Evolutionary conservation across 2,797 vertebrate species (phyloP).

Genomic region (Galagoides demidoff): DNA sequence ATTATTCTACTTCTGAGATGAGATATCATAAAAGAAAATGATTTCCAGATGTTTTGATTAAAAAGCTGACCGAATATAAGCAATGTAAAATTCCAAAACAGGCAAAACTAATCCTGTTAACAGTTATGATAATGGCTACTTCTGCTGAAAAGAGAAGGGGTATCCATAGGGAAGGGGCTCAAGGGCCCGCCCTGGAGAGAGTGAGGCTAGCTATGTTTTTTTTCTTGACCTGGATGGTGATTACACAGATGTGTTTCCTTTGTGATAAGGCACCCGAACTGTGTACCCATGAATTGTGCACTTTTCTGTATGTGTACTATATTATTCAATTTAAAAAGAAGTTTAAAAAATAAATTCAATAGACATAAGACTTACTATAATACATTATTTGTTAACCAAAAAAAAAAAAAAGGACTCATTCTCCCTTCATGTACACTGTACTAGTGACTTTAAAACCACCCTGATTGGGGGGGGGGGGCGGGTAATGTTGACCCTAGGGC

Average conservation of each 20-base stretch:
- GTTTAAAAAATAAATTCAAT: conserved; percentile 41
- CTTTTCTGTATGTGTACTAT: background rate
- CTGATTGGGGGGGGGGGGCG: background rate
- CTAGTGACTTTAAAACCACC: conserved; percentile 35
- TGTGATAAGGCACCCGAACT: background rate
- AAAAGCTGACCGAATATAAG: conserved; percentile 28
- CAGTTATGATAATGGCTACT: background rate
- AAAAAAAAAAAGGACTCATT: background rate
- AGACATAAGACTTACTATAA: background rate
- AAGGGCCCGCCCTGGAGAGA: background rate
- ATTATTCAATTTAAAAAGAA: conserved; percentile 40
- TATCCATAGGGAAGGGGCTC: background rate
- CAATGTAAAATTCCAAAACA: conserved; percentile 51
- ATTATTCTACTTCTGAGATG: conserved; percentile 61
- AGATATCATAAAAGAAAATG: conserved; percentile 50
- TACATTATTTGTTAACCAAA: background rate
- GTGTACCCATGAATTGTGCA: background rate
- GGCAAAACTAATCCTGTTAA: conserved; percentile 47
- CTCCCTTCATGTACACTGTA: background rate
- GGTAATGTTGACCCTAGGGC: background rate
- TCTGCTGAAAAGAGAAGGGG: background rate
- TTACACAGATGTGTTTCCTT: background rate
- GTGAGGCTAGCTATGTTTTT: background rate
- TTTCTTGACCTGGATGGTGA: background rate
- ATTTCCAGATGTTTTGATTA: conserved; percentile 55